These are phyloP conservation scores for Eremophila alpestris DNA, from an alignment of 2,797 vertebrate species.

Conservation along the genomic window DNA sequence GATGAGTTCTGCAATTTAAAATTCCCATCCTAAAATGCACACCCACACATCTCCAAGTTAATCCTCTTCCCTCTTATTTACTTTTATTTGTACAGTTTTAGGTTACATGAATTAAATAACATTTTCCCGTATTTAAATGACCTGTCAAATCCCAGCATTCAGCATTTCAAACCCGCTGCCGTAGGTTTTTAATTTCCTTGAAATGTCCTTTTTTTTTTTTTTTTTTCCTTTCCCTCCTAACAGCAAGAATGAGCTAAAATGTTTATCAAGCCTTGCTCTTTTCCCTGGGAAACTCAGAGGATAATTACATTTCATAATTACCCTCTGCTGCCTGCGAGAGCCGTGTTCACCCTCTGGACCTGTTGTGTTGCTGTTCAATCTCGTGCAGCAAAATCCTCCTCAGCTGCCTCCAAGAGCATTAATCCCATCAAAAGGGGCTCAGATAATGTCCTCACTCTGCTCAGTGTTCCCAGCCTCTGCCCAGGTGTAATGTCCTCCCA, in stretches of 20 bases:
- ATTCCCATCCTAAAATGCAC: background rate
- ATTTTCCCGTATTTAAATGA: background rate
- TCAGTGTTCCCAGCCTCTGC: background rate
- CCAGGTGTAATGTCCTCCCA: background rate
- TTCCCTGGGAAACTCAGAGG: constrained; percentile 62
- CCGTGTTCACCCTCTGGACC: constrained; percentile 50
- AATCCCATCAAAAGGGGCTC: constrained; percentile 61
- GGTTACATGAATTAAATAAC: background rate
- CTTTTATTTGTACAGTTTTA: background rate
- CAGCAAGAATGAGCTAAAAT: constrained; percentile 32
- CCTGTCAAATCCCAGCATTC: background rate
- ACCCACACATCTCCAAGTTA: background rate
- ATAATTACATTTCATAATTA: constrained; percentile 74
- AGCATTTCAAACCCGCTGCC: background rate
- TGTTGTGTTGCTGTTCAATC: constrained; percentile 37
- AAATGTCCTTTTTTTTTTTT: constrained; percentile 40
- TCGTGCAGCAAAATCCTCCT: constrained; percentile 16
- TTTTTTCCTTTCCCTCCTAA: background rate
- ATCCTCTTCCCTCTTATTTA: background rate
- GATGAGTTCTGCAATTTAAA: background rate
- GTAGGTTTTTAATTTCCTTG: constrained; percentile 8
- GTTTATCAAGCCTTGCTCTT: constrained; percentile 62
- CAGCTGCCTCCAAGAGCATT: constrained; percentile 39
- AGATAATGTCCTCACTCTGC: constrained; percentile 30
- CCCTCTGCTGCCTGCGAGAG: constrained; percentile 8